Percentiles rank a stretch among this genome's conserved stretches.
Evolutionary conservation across 2,797 vertebrate genomes (phyloP).

Genomic region (Coendou prehensilis): DNA sequence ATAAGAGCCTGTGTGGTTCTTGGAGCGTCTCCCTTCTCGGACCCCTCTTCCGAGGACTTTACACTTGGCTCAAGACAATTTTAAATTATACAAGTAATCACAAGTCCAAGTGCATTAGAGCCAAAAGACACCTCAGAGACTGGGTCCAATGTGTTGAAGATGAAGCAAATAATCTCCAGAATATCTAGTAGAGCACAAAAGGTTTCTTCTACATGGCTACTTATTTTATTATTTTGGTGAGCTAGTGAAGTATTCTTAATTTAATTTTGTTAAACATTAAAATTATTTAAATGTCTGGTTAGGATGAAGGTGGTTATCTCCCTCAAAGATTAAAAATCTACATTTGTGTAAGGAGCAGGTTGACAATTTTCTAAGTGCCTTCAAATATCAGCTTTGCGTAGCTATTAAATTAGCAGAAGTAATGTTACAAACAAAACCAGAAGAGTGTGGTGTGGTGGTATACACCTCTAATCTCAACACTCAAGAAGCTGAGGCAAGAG

Average conservation of each 20-base stretch:
- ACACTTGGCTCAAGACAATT: conserved; percentile 9
- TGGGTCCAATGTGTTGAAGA: background rate
- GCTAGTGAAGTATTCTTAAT: background rate
- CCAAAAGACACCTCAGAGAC: background rate
- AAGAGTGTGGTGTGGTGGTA: background rate
- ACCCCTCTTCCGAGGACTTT: too few relatives aligned
- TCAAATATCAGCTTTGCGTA: conserved; percentile 32
- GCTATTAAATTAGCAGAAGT: background rate
- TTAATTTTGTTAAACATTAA: background rate
- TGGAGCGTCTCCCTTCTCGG: too few relatives aligned
- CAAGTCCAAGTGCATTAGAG: background rate
- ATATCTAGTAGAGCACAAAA: background rate
- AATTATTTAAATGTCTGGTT: conserved; percentile 19
- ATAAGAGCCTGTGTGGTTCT: too few relatives aligned
- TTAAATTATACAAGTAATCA: conserved; percentile 42
- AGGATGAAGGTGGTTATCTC: conserved; percentile 18
- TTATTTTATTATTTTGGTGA: conserved; percentile 46
- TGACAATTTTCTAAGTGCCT: conserved; percentile 13
- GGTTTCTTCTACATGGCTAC: background rate
- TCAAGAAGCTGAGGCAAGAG: background rate
- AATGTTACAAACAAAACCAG: conserved; percentile 52
- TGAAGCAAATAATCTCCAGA: background rate
- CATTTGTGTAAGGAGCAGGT: background rate
- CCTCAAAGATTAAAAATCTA: conserved; percentile 31
- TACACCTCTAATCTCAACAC: background rate